These are phyloP conservation scores for Archips crataeganus DNA, from an alignment of 2,888 invertebrate species.

Conservation along the genomic window DNA sequence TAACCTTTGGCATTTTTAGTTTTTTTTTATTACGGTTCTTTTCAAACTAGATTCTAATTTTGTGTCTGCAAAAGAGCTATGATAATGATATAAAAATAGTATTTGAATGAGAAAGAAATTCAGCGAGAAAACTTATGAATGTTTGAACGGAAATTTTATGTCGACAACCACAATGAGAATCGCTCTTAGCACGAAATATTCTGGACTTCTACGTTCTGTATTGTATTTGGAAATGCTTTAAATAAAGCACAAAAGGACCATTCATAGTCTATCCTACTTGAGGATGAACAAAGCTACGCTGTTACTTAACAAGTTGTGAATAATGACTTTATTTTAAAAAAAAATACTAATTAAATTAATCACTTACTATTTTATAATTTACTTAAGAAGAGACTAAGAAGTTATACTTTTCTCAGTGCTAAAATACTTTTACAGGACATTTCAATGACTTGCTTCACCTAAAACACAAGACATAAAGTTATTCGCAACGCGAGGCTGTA, in stretches of 20 bases:
- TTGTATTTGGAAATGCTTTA: neutral
- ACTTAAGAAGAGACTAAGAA: too few relatives aligned
- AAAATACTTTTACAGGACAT: too few relatives aligned
- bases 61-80: constrained; percentile 2
- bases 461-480: too few relatives aligned
- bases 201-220: constrained; percentile 3
- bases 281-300: too few relatives aligned
- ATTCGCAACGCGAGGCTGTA: too few relatives aligned
- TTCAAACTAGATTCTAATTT: constrained; percentile 5
- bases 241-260: neutral
- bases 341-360: too few relatives aligned
- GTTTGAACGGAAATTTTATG: constrained; percentile 3
- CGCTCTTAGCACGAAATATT: neutral
- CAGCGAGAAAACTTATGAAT: constrained; percentile 5
- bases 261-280: too few relatives aligned
- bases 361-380: too few relatives aligned
- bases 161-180: constrained; percentile 5
- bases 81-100: neutral
- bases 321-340: too few relatives aligned
- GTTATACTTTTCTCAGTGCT: too few relatives aligned
- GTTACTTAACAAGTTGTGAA: too few relatives aligned
- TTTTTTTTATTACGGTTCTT: constrained; percentile 1
- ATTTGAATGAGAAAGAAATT: constrained; percentile 13
- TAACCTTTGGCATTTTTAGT: constrained; percentile 29
- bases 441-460: too few relatives aligned